Percentiles rank a stretch among this genome's conserved stretches.
Evolutionary conservation across 2,113 vertebrate species (phyloP).

Genomic region (Merops nubicus): DNA sequence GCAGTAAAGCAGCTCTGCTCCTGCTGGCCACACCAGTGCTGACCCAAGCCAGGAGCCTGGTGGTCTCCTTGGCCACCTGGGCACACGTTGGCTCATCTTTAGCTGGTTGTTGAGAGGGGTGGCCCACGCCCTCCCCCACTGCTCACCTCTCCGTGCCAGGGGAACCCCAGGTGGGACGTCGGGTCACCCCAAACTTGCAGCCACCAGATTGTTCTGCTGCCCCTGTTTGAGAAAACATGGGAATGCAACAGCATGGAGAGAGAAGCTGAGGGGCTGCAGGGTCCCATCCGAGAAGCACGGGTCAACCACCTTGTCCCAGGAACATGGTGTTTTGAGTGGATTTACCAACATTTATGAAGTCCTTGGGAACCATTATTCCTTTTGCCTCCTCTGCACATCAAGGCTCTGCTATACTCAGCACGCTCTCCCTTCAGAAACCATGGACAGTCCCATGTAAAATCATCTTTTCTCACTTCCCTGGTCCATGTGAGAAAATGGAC

Average conservation of each 20-base stretch:
- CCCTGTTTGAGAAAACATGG: too few relatives aligned
- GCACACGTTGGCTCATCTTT: too few relatives aligned
- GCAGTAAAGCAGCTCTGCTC: too few relatives aligned
- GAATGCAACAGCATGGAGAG: too few relatives aligned
- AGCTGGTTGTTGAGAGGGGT: too few relatives aligned
- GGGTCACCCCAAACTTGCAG: neutral
- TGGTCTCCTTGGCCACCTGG: too few relatives aligned
- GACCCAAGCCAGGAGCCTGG: too few relatives aligned
- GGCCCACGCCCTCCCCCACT: neutral
- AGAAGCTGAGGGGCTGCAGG: fast-evolving
- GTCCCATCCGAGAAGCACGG: too few relatives aligned
- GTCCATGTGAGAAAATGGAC: neutral
- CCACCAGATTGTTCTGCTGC: neutral
- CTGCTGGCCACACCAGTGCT: neutral
- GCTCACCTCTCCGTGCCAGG: neutral
- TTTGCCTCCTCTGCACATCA: neutral
- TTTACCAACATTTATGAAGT: fast-evolving
- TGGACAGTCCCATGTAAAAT: neutral
- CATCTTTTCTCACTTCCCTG: neutral
- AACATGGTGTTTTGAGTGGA: fast-evolving
- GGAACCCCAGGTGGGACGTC: too few relatives aligned
- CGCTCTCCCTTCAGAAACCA: neutral
- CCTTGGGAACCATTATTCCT: neutral
- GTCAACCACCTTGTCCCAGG: neutral
- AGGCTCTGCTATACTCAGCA: neutral